Evolutionary conservation across 2,797 vertebrate species (phyloP).

Genomic region (Enteromius unitaeniatus): DNA sequence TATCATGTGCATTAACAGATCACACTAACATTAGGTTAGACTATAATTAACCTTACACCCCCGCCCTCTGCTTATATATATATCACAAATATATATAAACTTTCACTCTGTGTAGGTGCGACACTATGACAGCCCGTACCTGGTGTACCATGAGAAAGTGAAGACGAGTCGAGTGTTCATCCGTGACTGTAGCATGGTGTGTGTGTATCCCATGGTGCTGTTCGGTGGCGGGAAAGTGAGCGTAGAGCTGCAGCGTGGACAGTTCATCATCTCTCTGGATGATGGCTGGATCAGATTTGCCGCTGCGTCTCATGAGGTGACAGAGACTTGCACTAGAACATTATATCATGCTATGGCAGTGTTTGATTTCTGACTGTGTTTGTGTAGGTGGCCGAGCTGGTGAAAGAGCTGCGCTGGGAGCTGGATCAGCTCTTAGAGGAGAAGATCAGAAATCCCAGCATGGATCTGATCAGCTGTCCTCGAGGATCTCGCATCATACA

Average conservation of each 20-base stretch:
- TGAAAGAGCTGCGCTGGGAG: conserved; percentile 92
- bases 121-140: conserved; percentile 91
- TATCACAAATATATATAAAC: no score
- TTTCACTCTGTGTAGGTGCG: conserved; percentile 78
- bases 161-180: conserved; percentile 96
- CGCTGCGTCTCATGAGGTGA: conserved; percentile 91
- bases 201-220: conserved; percentile 91
- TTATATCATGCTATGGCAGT: background rate
- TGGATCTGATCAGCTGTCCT: conserved; percentile 90
- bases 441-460: conserved; percentile 93
- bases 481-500: conserved; percentile 93
- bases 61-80: no score
- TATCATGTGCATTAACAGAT: no score
- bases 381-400: conserved; percentile 90
- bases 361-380: conserved; percentile 38
- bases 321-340: background rate
- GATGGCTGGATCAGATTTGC: conserved; percentile 96
- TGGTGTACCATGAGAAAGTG: conserved; percentile 97
- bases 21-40: no score
- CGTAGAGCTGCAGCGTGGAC: conserved; percentile 85
- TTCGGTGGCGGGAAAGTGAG: conserved; percentile 92
- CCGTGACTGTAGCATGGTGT: conserved; percentile 98
- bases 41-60: no score
- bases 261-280: conserved; percentile 91
- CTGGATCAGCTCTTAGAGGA: conserved; percentile 95